A percentile compares a stretch with the other conserved stretches of the same genome.
phyloP scores from a whole-genome alignment of 2,888 invertebrate species.

The Orchesella flavescens region DNA sequence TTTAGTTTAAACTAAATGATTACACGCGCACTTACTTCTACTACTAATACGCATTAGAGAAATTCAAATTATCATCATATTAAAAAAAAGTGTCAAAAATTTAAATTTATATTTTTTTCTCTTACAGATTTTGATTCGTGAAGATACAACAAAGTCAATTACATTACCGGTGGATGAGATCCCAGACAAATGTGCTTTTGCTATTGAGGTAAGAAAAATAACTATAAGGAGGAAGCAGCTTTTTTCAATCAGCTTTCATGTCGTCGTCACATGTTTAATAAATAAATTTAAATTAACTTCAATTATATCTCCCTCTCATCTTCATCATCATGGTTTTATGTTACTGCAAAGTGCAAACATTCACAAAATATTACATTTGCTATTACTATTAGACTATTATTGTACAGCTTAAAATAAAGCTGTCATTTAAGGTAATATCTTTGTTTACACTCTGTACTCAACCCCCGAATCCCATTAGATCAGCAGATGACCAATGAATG shows the following conservation, averaged over 20 bases:
- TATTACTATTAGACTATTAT: not conserved
- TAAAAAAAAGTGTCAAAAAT: not conserved
- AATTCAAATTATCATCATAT: no score
- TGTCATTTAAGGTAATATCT: no score
- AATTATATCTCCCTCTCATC: not conserved
- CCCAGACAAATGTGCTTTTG: conserved; percentile 69
- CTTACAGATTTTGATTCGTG: conserved; percentile 67
- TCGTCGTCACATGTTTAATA: no score
- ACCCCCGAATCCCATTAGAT: no score
- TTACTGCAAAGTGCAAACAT: not conserved
- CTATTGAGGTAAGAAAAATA: conserved; percentile 69
- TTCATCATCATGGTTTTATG: not conserved
- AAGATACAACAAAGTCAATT: conserved; percentile 66
- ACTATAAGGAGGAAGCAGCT: no score
- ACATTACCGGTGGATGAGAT: conserved; percentile 57
- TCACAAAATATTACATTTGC: no score
- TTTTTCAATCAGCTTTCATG: not conserved
- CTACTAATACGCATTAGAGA: no score
- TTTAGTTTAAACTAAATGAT: no score
- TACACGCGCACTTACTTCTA: no score
- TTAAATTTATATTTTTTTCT: conserved; percentile 23
- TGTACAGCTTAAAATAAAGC: conserved; percentile 29
- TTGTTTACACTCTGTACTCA: no score
- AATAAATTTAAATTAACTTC: not conserved
- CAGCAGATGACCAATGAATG: no score